phyloP scores from a whole-genome alignment of 1,140 invertebrate species.

The Drosophila arawakana region DNA sequence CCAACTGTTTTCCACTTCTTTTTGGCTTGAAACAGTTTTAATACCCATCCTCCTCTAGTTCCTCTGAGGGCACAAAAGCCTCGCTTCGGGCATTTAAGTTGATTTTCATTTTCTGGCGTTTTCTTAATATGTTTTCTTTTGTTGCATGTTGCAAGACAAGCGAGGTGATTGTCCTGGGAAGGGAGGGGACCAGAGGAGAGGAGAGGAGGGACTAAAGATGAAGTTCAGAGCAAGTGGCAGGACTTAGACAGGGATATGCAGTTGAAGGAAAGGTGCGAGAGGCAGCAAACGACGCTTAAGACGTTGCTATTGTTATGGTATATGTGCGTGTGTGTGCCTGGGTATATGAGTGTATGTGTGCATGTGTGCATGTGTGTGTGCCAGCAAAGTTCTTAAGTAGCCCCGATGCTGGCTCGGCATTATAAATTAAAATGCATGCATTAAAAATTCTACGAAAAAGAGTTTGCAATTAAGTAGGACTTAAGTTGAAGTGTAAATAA shows the following conservation, averaged over 20 bases:
- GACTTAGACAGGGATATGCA: constrained; percentile 60
- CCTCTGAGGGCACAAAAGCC: constrained; percentile 30
- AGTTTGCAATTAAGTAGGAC: constrained; percentile 83
- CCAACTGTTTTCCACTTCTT: neutral
- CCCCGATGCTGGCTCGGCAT: constrained; percentile 65
- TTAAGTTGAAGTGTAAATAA: constrained; percentile 83
- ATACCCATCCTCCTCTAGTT: constrained; percentile 2
- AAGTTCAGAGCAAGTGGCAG: constrained; percentile 31
- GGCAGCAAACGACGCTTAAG: constrained; percentile 44
- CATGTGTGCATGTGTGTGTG: constrained; percentile 30
- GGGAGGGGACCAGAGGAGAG: neutral
- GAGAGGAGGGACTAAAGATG: no score
- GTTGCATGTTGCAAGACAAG: constrained; percentile 19
- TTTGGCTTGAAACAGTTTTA: neutral
- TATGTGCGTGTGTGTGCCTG: constrained; percentile 7
- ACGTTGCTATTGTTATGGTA: constrained; percentile 3
- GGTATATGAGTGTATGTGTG: neutral
- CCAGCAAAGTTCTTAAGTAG: constrained; percentile 76
- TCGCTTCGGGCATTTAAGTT: constrained; percentile 28
- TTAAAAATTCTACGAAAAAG: constrained; percentile 81
- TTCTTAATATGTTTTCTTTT: constrained; percentile 70
- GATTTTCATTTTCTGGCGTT: constrained; percentile 65
- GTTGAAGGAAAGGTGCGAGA: constrained; percentile 36
- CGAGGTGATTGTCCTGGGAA: neutral
- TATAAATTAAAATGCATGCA: constrained; percentile 82